phyloP scores from a whole-genome alignment of 2,113 vertebrate species.

The Amphiprion ocellaris region DNA sequence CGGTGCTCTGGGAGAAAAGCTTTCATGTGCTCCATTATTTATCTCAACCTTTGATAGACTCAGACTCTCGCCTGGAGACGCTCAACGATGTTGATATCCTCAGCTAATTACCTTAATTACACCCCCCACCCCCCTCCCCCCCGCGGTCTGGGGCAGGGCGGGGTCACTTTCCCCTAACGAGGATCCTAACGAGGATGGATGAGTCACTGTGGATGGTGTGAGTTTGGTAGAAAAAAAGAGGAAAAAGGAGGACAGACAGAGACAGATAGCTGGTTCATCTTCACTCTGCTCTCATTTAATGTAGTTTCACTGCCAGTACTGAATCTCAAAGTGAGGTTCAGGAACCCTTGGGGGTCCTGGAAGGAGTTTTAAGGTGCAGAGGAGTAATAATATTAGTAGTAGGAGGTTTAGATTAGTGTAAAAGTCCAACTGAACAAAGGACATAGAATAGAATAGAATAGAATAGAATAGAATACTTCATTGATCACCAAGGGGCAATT shows the following conservation, averaged over 20 bases:
- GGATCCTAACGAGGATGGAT: conserved; percentile 51
- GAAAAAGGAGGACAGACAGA: background rate
- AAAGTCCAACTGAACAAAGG: too few species aligned
- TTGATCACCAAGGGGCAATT: too few species aligned
- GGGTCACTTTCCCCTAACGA: conserved; percentile 33
- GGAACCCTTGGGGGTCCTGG: too few species aligned
- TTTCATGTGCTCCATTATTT: conserved; percentile 63
- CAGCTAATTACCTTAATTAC: conserved; percentile 70
- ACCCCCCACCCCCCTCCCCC: background rate
- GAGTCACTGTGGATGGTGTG: conserved; percentile 27
- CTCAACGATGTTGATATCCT: conserved; percentile 61
- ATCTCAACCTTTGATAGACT: conserved; percentile 65
- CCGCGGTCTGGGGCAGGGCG: background rate
- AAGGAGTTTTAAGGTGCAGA: too few species aligned
- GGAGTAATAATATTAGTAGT: too few species aligned
- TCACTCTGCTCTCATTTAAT: background rate
- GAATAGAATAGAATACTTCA: too few species aligned
- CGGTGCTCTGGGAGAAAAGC: background rate
- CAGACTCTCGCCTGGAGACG: conserved; percentile 35
- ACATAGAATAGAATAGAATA: too few species aligned
- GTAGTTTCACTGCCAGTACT: too few species aligned
- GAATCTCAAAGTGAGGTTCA: background rate
- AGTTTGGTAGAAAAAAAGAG: background rate
- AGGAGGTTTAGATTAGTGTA: too few species aligned
- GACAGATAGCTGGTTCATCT: background rate